Conservation (phyloP, 2,797 vertebrate species). For the Hirundo rustica region DNA sequence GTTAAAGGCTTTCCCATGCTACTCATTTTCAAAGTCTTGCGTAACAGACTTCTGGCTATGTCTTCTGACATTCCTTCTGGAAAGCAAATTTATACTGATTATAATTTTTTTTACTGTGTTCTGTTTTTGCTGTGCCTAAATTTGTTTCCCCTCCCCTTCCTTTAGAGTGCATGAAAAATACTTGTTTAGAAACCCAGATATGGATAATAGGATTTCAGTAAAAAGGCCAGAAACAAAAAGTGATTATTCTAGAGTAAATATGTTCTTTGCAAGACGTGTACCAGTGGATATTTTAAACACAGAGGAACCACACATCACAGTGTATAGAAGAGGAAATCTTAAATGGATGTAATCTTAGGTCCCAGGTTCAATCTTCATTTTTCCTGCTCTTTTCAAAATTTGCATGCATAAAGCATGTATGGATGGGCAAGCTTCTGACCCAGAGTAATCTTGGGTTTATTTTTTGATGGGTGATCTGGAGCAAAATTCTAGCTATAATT, state of each 20-base stretch:
- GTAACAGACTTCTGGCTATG: background rate
- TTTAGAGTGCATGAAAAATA: conserved; percentile 3
- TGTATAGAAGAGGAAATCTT: background rate
- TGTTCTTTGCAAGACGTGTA: background rate
- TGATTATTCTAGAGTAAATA: conserved; percentile 14
- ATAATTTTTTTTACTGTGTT: background rate
- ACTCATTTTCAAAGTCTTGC: conserved; percentile 14
- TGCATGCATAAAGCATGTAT: background rate
- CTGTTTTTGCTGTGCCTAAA: background rate
- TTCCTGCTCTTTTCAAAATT: background rate
- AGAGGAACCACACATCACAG: background rate
- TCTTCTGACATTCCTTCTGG: background rate
- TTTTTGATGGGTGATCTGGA: background rate
- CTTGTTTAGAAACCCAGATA: conserved; percentile 16
- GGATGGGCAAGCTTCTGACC: background rate
- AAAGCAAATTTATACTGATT: conserved; percentile 28
- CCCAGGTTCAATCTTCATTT: background rate
- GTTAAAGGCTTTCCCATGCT: conserved; percentile 48
- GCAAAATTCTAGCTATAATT: background rate
- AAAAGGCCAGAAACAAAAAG: conserved; percentile 26
- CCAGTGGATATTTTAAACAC: background rate
- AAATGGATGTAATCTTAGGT: background rate
- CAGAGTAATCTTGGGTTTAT: background rate
- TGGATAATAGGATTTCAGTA: background rate
- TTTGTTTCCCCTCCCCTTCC: background rate